These are phyloP conservation scores for Burhinus bistriatus DNA, from an alignment of 2,113 vertebrate genomes.

Conservation along the genomic window DNA sequence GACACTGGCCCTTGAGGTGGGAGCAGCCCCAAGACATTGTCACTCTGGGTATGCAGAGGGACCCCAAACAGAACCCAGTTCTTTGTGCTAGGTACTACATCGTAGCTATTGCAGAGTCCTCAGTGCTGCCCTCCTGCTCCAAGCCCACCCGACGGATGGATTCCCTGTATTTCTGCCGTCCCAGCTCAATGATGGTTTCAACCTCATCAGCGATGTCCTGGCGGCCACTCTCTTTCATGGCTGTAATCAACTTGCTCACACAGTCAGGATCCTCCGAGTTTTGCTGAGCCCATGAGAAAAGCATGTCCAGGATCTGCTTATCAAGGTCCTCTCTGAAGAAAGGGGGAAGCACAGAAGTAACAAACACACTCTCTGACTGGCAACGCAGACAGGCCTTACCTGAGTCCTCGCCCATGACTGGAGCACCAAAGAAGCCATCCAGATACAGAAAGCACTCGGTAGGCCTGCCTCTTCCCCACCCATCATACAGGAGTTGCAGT, in stretches of 20 bases:
- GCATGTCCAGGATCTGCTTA: slow-evolving; percentile 85
- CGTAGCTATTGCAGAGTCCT: slow-evolving; percentile 60
- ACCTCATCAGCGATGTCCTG: slow-evolving; percentile 90
- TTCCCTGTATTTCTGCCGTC: slow-evolving; percentile 84
- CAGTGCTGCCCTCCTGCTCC: slow-evolving; percentile 66
- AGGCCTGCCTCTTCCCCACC: not conserved
- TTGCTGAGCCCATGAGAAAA: slow-evolving; percentile 88
- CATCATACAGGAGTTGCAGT: not conserved
- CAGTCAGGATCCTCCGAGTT: slow-evolving; percentile 77
- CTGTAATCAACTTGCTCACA: slow-evolving; percentile 75
- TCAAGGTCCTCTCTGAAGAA: slow-evolving; percentile 83
- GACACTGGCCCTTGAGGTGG: not conserved
- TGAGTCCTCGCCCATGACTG: not conserved
- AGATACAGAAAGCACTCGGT: not conserved
- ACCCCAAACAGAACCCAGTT: not conserved
- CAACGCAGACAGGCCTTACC: not conserved
- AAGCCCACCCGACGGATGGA: slow-evolving; percentile 85
- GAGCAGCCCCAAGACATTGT: not conserved
- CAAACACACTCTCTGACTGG: not conserved
- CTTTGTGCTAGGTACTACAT: not conserved
- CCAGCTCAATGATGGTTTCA: slow-evolving; percentile 81
- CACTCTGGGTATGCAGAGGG: rapidly evolving
- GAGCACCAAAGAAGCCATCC: not conserved
- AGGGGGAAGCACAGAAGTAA: not conserved
- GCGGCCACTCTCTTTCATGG: slow-evolving; percentile 84